A percentile compares a stretch with the other conserved stretches of the same genome.
phyloP scores from a whole-genome alignment of 2,888 invertebrate species.

The Andrena camellia region DNA sequence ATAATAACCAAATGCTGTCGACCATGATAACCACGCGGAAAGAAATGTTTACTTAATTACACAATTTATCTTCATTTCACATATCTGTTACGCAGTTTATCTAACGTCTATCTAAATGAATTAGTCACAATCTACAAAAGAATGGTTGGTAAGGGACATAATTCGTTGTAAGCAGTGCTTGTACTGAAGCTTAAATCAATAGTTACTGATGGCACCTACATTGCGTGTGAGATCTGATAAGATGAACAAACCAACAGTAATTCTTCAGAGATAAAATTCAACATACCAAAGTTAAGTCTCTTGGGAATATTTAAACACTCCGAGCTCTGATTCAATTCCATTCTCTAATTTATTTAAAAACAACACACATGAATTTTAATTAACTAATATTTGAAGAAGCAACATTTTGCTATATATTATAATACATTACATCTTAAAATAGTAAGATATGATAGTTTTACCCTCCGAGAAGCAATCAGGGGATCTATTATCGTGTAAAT shows the following conservation, averaged over 20 bases:
- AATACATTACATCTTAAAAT: too few relatives aligned
- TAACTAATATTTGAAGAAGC: background rate
- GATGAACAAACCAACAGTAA: constrained; percentile 27
- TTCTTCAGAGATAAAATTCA: constrained; percentile 33
- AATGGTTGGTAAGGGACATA: constrained; percentile 16
- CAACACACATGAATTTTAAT: background rate
- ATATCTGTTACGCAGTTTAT: background rate
- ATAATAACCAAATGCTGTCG: too few relatives aligned
- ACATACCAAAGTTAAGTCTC: constrained; percentile 11
- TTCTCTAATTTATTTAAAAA: background rate
- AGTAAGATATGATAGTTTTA: background rate
- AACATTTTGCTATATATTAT: background rate
- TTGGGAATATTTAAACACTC: constrained; percentile 3
- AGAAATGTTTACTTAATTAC: background rate
- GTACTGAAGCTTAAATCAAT: constrained; percentile 29
- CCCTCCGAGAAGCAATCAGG: too few relatives aligned
- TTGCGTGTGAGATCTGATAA: constrained; percentile 55
- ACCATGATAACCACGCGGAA: background rate
- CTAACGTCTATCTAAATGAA: constrained; percentile 23
- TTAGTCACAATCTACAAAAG: constrained; percentile 29
- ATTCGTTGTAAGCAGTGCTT: constrained; percentile 20
- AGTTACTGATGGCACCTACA: constrained; percentile 32
- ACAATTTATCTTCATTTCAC: too few relatives aligned
- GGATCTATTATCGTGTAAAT: background rate
- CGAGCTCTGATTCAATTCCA: constrained; percentile 2